A percentile compares a stretch with the other conserved stretches of the same genome.
phyloP scores from a whole-genome alignment of 2,888 invertebrate species.

The Minunthozetes semirufus region DNA sequence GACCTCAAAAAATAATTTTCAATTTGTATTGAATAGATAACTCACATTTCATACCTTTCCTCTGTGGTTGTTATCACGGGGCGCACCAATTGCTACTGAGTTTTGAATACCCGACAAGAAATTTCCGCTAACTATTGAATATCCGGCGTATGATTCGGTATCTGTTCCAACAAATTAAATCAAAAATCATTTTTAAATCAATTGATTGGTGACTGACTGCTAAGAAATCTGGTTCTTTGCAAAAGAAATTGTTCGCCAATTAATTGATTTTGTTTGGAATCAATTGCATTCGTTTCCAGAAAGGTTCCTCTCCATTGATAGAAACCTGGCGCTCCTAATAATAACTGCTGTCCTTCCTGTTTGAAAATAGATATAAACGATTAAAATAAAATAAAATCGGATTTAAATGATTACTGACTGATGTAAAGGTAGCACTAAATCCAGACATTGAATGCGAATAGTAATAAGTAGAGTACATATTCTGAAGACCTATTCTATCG shows the following conservation, averaged over 20 bases:
- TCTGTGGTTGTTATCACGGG: slow-evolving; percentile 58
- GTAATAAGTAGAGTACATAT: not conserved
- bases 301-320: slow-evolving; percentile 34
- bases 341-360: slow-evolving; percentile 3
- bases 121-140: slow-evolving; percentile 26
- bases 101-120: slow-evolving; percentile 9
- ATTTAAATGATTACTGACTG: not conserved
- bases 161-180: too few species aligned
- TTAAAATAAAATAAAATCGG: not conserved
- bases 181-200: not conserved
- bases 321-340: slow-evolving; percentile 37
- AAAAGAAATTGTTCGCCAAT: not conserved
- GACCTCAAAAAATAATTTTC: too few species aligned
- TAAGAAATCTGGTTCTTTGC: not conserved
- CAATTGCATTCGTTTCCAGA: not conserved
- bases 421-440: slow-evolving; percentile 18
- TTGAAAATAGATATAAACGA: not conserved
- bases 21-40: too few species aligned
- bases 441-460: slow-evolving; percentile 32
- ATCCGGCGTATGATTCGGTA: slow-evolving; percentile 30
- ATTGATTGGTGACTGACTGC: not conserved
- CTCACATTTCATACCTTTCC: too few species aligned
- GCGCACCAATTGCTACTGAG: slow-evolving; percentile 54
- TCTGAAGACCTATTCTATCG: not conserved
- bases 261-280: not conserved